phyloP scores from a whole-genome alignment of 2,113 vertebrate genomes.

The Ranitomeya imitator region DNA sequence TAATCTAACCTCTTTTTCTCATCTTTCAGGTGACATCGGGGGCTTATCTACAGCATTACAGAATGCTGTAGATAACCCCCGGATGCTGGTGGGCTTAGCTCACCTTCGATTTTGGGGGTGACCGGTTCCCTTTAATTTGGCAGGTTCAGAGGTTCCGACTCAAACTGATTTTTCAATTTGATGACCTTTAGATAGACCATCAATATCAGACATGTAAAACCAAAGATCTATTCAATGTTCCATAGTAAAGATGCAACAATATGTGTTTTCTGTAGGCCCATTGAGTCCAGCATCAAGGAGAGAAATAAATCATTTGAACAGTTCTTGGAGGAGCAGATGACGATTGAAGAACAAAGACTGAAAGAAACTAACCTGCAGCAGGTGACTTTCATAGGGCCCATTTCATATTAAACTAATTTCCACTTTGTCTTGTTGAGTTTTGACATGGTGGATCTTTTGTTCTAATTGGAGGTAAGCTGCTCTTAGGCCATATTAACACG shows the following conservation, averaged over 20 bases:
- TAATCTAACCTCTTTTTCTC: no score
- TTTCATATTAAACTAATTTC: not conserved
- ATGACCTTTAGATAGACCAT: not conserved
- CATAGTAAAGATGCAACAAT: not conserved
- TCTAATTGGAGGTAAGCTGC: no score
- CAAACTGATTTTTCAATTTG: no score
- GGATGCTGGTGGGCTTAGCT: no score
- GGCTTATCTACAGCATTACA: no score
- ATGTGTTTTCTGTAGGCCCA: slow-evolving; percentile 73
- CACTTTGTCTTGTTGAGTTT: not conserved
- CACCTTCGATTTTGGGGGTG: no score
- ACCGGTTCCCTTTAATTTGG: no score
- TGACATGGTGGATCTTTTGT: no score
- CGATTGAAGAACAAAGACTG: slow-evolving; percentile 82
- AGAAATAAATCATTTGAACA: slow-evolving; percentile 90
- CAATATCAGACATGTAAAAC: not conserved
- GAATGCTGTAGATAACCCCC: no score
- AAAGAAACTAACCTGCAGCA: slow-evolving; percentile 69
- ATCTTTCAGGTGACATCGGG: no score
- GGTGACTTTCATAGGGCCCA: slow-evolving; percentile 64
- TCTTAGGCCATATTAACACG: no score
- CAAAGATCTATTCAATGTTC: not conserved
- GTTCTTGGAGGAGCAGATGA: slow-evolving; percentile 89
- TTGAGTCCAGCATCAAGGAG: slow-evolving; percentile 75
- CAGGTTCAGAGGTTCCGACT: no score